Evolutionary conservation across 1,140 invertebrate species (phyloP).

Genomic region (Rhopalosiphum padi): DNA sequence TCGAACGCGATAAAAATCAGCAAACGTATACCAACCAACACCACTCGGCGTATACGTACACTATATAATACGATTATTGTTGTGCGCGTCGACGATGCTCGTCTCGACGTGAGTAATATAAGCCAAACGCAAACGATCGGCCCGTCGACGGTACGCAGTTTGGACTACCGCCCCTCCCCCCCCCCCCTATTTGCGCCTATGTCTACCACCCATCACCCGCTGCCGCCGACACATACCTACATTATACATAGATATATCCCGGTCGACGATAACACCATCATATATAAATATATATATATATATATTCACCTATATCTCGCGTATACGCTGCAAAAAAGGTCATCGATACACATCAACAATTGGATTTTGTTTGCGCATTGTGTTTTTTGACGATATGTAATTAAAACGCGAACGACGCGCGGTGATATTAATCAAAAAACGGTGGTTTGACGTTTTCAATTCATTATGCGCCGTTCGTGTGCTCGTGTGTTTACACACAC

Average conservation of each 20-base stretch:
- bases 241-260: neutral
- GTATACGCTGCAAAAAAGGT: constrained; percentile 24
- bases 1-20: neutral
- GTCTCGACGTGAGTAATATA: neutral
- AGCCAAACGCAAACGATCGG: neutral
- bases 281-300: neutral
- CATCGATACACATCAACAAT: constrained; percentile 38
- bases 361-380: constrained; percentile 39
- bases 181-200: neutral
- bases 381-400: constrained; percentile 50
- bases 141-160: neutral
- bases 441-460: constrained; percentile 52
- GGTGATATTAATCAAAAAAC: constrained; percentile 53
- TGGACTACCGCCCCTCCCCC: neutral
- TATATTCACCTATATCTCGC: neutral
- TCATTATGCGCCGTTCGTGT: neutral
- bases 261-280: neutral
- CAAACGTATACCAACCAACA: neutral
- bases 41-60: too few species aligned
- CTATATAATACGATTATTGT: neutral
- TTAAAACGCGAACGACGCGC: constrained; percentile 16
- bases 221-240: neutral
- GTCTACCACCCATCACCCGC: too few species aligned
- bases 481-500: neutral
- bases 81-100: too few species aligned